These are phyloP conservation scores for Miniopterus natalensis DNA, from an alignment of 2,113 vertebrate species.

Conservation along the genomic window DNA sequence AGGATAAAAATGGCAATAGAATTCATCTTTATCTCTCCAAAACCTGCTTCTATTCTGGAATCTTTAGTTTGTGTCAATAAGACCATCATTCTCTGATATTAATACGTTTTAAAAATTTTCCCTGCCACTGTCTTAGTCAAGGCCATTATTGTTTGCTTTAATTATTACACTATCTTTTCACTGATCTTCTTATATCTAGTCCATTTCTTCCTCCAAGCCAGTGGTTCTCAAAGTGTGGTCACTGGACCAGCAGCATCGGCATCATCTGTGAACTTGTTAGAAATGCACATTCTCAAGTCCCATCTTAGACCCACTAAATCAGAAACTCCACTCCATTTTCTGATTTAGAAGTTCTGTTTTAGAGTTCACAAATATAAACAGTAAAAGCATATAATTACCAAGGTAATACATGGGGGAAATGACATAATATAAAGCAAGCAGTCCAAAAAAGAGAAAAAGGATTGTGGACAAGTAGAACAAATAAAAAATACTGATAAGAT, in stretches of 20 bases:
- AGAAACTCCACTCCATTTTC: background rate
- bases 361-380: conserved; percentile 11
- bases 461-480: background rate
- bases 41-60: background rate
- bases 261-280: conserved; percentile 16
- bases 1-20: background rate
- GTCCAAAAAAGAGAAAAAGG: background rate
- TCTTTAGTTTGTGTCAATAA: background rate
- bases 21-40: background rate
- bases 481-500: background rate
- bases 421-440: background rate
- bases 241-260: background rate
- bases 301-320: background rate
- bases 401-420: background rate
- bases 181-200: background rate
- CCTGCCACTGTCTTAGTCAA: background rate
- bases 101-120: background rate
- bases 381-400: background rate
- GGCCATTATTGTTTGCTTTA: background rate
- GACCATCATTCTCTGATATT: background rate
- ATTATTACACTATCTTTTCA: background rate
- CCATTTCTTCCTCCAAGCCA: background rate
- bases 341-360: background rate
- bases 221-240: background rate
- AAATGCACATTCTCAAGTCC: background rate